These are phyloP conservation scores for Myocastor coypus DNA, from an alignment of 2,113 vertebrate species.

Conservation along the genomic window DNA sequence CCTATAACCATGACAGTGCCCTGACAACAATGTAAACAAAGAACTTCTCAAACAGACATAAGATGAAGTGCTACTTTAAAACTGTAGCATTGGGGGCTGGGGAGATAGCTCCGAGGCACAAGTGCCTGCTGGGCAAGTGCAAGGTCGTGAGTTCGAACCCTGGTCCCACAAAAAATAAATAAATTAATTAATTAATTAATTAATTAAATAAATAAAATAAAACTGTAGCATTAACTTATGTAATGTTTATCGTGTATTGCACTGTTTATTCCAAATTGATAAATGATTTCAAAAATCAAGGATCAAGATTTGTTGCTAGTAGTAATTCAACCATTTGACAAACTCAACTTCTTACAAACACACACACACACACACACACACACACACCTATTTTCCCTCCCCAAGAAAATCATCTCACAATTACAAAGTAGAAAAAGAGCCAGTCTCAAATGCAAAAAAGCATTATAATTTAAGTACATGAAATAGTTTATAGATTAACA, in stretches of 20 bases:
- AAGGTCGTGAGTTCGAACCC: too few relatives aligned
- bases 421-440: conserved; percentile 86
- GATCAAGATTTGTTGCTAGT: conserved; percentile 85
- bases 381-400: conserved; percentile 79
- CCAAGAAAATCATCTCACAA: conserved; percentile 83
- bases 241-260: conserved; percentile 65
- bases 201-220: too few relatives aligned
- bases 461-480: conserved; percentile 87
- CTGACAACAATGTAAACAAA: conserved; percentile 84
- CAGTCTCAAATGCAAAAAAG: conserved; percentile 86
- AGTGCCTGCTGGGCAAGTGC: too few relatives aligned
- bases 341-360: conserved; percentile 83
- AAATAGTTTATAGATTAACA: conserved; percentile 86
- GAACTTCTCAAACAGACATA: conserved; percentile 87
- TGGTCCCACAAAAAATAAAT: too few relatives aligned
- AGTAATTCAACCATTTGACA: conserved; percentile 80
- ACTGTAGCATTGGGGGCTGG: conserved; percentile 59
- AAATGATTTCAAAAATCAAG: conserved; percentile 88
- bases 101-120: too few relatives aligned
- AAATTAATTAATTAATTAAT: too few relatives aligned
- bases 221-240: conserved; percentile 61
- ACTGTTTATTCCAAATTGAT: conserved; percentile 78
- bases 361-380: conserved; percentile 53
- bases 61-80: conserved; percentile 86
- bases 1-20: conserved; percentile 82